These are phyloP conservation scores for Enteromius radiatus DNA, from an alignment of 2,797 vertebrate genomes.

Conservation along the genomic window DNA sequence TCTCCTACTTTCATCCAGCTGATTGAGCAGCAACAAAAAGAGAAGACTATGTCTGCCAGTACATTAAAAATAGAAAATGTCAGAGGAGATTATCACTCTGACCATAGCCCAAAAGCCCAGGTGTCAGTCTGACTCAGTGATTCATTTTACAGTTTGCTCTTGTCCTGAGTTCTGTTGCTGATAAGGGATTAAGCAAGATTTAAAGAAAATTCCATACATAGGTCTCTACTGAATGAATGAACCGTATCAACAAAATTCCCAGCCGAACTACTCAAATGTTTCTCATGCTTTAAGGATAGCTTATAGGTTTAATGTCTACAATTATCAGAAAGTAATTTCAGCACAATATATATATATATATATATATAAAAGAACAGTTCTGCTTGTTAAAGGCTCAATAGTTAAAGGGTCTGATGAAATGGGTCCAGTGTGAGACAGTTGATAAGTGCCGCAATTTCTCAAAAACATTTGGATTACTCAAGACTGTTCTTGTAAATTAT, in stretches of 20 bases:
- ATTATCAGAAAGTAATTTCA: not conserved
- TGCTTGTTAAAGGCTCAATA: not conserved
- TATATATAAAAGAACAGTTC: slow-evolving; percentile 1
- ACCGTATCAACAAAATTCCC: slow-evolving; percentile 63
- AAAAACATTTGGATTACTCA: slow-evolving; percentile 1
- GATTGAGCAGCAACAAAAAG: slow-evolving; percentile 44
- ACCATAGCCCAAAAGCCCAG: slow-evolving; percentile 45
- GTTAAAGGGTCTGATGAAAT: not conserved
- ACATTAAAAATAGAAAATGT: slow-evolving; percentile 55
- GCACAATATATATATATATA: too few relatives aligned
- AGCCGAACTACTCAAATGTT: not conserved
- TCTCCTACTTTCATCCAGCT: slow-evolving; percentile 36
- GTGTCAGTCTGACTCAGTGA: slow-evolving; percentile 55
- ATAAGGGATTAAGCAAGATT: slow-evolving; percentile 66
- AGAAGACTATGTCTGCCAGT: slow-evolving; percentile 17
- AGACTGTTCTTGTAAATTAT: not conserved
- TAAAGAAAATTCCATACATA: slow-evolving; percentile 59
- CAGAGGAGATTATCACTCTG: slow-evolving; percentile 50
- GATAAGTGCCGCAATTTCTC: not conserved
- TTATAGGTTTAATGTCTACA: not conserved
- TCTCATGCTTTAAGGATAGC: not conserved
- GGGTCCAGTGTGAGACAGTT: not conserved
- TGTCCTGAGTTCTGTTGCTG: slow-evolving; percentile 48
- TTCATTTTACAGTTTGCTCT: slow-evolving; percentile 51
- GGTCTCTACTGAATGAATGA: slow-evolving; percentile 66